A percentile compares a stretch with the other conserved stretches of the same genome.
phyloP scores from a whole-genome alignment of 2,113 vertebrate genomes.

The Myiopsitta monachus region DNA sequence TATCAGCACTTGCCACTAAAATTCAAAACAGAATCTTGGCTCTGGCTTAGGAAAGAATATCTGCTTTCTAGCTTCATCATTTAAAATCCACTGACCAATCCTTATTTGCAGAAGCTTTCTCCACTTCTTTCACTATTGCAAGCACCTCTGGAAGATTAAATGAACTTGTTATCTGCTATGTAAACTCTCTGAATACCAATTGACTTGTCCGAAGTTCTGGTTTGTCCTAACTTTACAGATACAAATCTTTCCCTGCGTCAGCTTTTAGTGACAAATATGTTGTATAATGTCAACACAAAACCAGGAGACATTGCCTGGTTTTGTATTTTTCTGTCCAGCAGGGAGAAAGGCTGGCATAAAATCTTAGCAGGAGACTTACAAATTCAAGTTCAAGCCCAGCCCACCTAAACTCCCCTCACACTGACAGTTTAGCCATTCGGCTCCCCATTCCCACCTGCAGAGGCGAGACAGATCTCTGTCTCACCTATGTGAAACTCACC shows the following conservation, averaged over 20 bases:
- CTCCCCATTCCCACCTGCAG: background rate
- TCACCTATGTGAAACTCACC: constrained; percentile 37
- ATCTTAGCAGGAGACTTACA: background rate
- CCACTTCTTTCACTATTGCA: background rate
- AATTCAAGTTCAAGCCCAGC: background rate
- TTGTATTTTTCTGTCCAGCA: background rate
- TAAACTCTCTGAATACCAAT: background rate
- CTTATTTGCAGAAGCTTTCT: background rate
- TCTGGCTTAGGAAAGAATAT: background rate
- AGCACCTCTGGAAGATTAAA: background rate
- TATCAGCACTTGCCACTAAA: background rate
- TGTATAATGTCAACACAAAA: background rate
- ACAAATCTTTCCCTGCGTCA: background rate
- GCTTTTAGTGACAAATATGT: background rate
- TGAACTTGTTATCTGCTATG: background rate
- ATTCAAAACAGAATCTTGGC: background rate
- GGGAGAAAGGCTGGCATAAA: background rate
- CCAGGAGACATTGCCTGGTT: background rate
- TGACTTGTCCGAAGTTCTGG: background rate
- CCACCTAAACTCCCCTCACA: background rate
- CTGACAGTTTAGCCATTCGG: background rate
- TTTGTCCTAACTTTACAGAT: background rate
- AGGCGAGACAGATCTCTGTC: background rate
- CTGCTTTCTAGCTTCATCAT: background rate
- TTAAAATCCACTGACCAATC: background rate